Evolutionary conservation across 1,140 invertebrate genomes (phyloP).

Genomic region (Hormaphis cornu): DNA sequence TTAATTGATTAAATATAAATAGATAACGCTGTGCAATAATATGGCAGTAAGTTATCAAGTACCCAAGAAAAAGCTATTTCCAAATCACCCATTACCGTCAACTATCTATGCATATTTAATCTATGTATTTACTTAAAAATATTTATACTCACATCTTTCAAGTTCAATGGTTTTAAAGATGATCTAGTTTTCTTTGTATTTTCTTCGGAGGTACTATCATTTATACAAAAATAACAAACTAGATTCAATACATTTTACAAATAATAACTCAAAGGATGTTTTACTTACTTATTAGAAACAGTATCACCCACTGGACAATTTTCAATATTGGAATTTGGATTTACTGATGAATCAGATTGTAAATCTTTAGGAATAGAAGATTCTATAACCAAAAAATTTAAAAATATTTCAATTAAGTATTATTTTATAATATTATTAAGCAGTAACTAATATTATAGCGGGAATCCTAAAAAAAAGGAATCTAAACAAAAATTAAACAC

Average conservation of each 20-base stretch:
- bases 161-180: constrained; percentile 28
- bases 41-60: too few species aligned
- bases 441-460: too few species aligned
- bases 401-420: too few species aligned
- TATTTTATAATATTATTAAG: too few species aligned
- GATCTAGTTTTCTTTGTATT: not conserved
- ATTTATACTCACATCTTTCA: constrained; percentile 29
- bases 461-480: too few species aligned
- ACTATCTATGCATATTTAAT: too few species aligned
- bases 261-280: too few species aligned
- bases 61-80: too few species aligned
- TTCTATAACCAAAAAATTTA: not conserved
- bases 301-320: not conserved
- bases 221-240: not conserved
- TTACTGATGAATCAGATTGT: not conserved
- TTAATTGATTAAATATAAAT: not conserved
- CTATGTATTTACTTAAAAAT: not conserved
- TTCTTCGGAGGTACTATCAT: not conserved
- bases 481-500: not conserved
- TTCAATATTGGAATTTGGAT: not conserved
- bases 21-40: too few species aligned
- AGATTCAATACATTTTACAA: too few species aligned
- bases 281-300: not conserved
- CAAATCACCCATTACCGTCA: too few species aligned
- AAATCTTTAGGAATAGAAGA: not conserved